A percentile compares a stretch with the other conserved stretches of the same genome.
phyloP scores from a whole-genome alignment of 1,140 invertebrate species.

The Tetragnatha versicolor region DNA sequence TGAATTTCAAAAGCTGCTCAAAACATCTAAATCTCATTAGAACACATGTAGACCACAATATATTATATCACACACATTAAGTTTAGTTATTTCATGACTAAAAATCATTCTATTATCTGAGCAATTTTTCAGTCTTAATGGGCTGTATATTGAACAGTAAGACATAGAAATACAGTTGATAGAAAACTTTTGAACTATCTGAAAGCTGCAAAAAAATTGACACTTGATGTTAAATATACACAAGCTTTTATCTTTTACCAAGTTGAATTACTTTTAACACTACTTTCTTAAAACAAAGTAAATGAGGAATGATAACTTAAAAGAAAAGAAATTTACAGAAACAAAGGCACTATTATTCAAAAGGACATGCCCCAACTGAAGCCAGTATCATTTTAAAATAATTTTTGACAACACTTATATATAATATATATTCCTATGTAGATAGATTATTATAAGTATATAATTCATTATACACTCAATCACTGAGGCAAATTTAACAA shows the following conservation, averaged over 20 bases:
- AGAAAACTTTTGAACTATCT: no score
- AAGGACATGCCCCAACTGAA: conserved; percentile 29
- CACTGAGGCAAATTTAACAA: conserved; percentile 45
- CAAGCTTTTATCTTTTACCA: no score
- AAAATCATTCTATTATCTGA: conserved; percentile 43
- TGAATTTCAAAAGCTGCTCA: conserved; percentile 50
- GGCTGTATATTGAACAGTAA: conserved; percentile 31
- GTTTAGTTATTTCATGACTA: conserved; percentile 40
- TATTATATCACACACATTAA: conserved; percentile 35
- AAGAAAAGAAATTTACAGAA: conserved; percentile 20
- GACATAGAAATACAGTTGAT: not conserved
- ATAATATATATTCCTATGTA: conserved; percentile 19
- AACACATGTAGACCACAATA: conserved; percentile 51
- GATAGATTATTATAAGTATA: conserved; percentile 20
- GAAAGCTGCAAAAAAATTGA: no score
- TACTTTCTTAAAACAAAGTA: not conserved
- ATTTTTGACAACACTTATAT: conserved; percentile 47
- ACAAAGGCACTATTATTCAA: conserved; percentile 45
- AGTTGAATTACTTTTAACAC: not conserved
- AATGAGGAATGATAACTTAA: conserved; percentile 21
- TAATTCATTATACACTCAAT: conserved; percentile 43
- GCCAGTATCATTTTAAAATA: conserved; percentile 28
- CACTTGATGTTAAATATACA: no score
- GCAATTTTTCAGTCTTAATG: conserved; percentile 52
- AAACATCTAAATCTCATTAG: conserved; percentile 38